These are phyloP conservation scores for Rousettus madagascariensis DNA, from an alignment of 2,797 vertebrate genomes.

Conservation along the genomic window DNA sequence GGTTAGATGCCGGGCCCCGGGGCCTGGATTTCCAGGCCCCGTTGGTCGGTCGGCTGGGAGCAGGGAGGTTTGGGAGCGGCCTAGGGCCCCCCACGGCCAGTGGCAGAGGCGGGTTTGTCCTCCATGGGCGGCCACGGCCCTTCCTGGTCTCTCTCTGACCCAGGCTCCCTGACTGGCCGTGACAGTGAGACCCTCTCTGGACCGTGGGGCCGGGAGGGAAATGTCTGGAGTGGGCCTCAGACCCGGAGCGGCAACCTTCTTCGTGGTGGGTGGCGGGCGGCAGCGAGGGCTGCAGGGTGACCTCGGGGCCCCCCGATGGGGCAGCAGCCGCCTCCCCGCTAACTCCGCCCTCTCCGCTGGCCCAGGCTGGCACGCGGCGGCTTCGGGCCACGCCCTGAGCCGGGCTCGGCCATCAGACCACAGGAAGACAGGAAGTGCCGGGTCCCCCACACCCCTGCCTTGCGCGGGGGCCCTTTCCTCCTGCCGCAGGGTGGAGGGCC, in stretches of 20 bases:
- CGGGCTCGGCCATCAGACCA: not conserved
- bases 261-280: not conserved
- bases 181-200: not conserved
- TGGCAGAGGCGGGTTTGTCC: not conserved
- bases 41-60: not conserved
- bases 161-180: not conserved
- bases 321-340: not conserved
- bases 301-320: no score
- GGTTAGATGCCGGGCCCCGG: not conserved
- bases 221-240: no score
- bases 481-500: no score
- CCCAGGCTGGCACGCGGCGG: not conserved
- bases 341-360: not conserved
- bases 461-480: no score
- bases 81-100: rapidly evolving
- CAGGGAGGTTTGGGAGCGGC: rapidly evolving
- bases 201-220: not conserved
- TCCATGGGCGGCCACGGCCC: rapidly evolving
- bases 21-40: not conserved
- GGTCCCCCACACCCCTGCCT: no score
- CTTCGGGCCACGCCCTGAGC: not conserved
- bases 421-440: not conserved
- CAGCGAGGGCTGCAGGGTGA: not conserved
- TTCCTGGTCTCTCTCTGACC: not conserved
- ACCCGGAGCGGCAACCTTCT: no score